Base-by-base conservation (phyloP, 2,113 vertebrate genomes). In the Rhipidura dahli region DNA sequence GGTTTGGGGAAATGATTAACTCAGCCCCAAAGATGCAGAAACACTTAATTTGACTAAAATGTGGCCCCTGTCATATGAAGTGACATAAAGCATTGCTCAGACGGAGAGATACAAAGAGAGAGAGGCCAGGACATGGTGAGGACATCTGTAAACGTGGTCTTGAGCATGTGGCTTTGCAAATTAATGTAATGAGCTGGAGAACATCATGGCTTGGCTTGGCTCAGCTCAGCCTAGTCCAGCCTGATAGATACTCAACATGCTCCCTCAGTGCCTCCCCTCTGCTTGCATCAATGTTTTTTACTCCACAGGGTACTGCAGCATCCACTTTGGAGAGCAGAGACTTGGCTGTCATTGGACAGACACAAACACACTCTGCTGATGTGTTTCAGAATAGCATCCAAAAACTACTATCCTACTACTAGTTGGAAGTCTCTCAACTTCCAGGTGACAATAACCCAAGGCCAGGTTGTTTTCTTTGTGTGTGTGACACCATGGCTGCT, bases 241-340 rank as follows among this genome's bases (percentile, higher is more conserved):
- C 70, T 3, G 3, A 45, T 0, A 5, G 42, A 68, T 7, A 53
- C 8, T 40, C 4, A 44, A 8, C 5, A 22, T 23, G 9, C 0
- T 3, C 15, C 4, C 2, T 3, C 15, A 45, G 44, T 21, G 15
- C 24, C 10, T n/a, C 16, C 27, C 11, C 89, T 44, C 54, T 54
- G 13, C 45, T 42, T 56, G 20, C 27, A 64, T 13, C 27, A 11
- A 37, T 39, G 23, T 3, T 63, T 83, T 59, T 50, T 0, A 54
- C 17, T 19, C 33, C 49, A 9, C 24, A 54, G 20, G 20, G 9
- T 24, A 31, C 26, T 45, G 60, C 11, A 51, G 68, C 39, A 42
- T 20, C 22, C 2, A 1, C 56, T 85, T 45, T 8, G 4, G 23
- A 56, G n/a, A 70, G n/a, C 7, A 60, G 33, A 50, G 49, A 37